These are phyloP conservation scores for Acipenser ruthenus DNA, from an alignment of 2,797 vertebrate genomes.

Conservation along the genomic window DNA sequence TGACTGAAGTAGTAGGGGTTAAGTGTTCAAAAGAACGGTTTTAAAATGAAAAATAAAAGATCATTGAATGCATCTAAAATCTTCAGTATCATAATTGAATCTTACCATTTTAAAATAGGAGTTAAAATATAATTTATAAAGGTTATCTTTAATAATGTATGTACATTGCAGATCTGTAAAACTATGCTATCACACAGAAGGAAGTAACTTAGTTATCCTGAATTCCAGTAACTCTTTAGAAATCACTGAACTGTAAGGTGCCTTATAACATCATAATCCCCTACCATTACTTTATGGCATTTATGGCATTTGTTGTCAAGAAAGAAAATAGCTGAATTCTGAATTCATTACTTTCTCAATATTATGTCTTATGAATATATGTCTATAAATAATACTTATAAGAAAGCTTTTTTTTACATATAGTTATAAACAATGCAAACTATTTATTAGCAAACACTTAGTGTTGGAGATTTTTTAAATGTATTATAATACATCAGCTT, in stretches of 20 bases:
- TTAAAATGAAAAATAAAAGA: conserved; percentile 40
- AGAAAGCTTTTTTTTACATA: not conserved
- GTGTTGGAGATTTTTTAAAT: too few species aligned
- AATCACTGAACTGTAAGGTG: conserved; percentile 85
- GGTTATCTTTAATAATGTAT: conserved; percentile 59
- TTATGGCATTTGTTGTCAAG: conserved; percentile 45
- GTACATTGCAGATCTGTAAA: conserved; percentile 62
- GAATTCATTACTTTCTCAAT: not conserved
- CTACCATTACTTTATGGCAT: conserved; percentile 77
- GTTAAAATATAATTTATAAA: conserved; percentile 37
- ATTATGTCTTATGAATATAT: not conserved
- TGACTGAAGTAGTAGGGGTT: conserved; percentile 18
- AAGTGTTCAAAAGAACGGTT: conserved; percentile 39
- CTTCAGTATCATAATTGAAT: conserved; percentile 49
- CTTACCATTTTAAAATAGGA: conserved; percentile 54
- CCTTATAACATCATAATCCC: conserved; percentile 77
- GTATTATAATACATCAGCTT: too few species aligned
- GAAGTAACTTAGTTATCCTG: conserved; percentile 94
- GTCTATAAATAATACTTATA: not conserved
- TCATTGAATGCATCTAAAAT: conserved; percentile 29
- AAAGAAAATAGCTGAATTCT: too few species aligned
- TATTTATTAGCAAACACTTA: too few species aligned
- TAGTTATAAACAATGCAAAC: too few species aligned
- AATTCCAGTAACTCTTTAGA: conserved; percentile 74
- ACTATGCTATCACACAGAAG: conserved; percentile 46